Base-by-base conservation (phyloP, 1,140 invertebrate genomes). In the Metopolophium dirhodum region DNA sequence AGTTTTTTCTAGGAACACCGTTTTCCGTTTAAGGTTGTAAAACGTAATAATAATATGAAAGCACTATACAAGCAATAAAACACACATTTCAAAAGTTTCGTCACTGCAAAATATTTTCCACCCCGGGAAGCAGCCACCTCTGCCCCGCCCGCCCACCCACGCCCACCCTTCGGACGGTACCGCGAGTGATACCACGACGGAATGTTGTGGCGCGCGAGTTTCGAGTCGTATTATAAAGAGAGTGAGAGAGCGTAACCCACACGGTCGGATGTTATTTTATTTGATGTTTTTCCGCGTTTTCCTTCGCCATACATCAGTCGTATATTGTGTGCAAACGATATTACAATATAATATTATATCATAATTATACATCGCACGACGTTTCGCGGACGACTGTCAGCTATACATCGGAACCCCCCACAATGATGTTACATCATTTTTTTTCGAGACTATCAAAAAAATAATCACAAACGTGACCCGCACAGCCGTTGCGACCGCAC, bases 121-220 rank as follows among this genome's bases (percentile, higher is more conserved):
- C 30, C 14, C 30, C 0, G 30, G 0, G 30, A 68, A 68, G 1
- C 14, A 68, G 30, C 30, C 30, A 3, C 14, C 30, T n/a, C 11
- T 3, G 30, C 2, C 4, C 4, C 61, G 4, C 14, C 0, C 30
- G 0, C 26, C 61, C 3, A n/a, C n/a, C n/a, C n/a, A n/a, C n/a
- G n/a, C n/a, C n/a, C n/a, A n/a, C 14, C 9, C 57, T 61, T n/a
- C 4, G 0, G 14, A 68, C 4, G 30, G 11, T 30, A 18, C 61
- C 30, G 30, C 61, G 61, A 68, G 14, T 68, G 11, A n/a, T 68
- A n/a, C 30, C 4, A 68, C n/a, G 30, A 30, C 26, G 7, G 61
- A 77, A 77, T 77, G 3, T 77, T n/a, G 61, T n/a, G 61, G 61
- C 14, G 6, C 3, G 0, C 30, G 4, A 77, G 4, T 14, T 77